Evolutionary conservation across 2,797 vertebrate genomes (phyloP), one percentile per base, ranked within the genome.

Genomic region (Urocyon cinereoargenteus): DNA sequence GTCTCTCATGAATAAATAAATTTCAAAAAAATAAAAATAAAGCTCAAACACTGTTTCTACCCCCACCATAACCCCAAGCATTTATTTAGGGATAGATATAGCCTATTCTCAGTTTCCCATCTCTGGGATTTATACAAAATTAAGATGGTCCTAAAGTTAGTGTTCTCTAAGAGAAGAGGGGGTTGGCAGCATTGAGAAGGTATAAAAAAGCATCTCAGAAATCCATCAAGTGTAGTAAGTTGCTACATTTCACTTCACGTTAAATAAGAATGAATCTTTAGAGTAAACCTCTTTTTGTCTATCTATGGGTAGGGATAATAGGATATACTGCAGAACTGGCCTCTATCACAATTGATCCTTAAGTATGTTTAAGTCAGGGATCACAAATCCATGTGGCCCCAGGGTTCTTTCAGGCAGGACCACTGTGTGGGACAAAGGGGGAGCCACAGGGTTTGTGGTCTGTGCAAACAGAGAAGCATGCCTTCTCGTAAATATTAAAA

Each of bases 71-170:
- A 55, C 16, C 8, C 73, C 34, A 53, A 90, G 14, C 14, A 72
- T 77, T 87, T 64, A 57, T 31, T 31, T 53, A 40, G 79, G 61
- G n/a, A 70, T 64, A 79, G 9, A 66, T 79, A 75, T 9, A 45
- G 4, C 15, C 10, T 78, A 0, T 51, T 83, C 14, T 18, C 45
- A 28, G 21, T 86, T 78, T 78, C 36, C 31, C 49, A 72, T 72
- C 34, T 70, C 64, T 59, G 28, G 13, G 51, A 75, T 36, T 31
- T 82, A 15, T 2, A 24, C 15, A 73, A 55, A 91, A 85, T 91
- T 82, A 91, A 88, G 73, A 70, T 64, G 53, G 72, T n/a, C 64
- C 57, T 59, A 89, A 96, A 68, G 75, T 49, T 73, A 66, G 62
- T 40, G 40, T 68, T 45, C 34, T 90, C 91, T 61, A 49, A 45